Base-by-base conservation (phyloP, 2,113 vertebrate species). In the Austrofundulus limnaeus region DNA sequence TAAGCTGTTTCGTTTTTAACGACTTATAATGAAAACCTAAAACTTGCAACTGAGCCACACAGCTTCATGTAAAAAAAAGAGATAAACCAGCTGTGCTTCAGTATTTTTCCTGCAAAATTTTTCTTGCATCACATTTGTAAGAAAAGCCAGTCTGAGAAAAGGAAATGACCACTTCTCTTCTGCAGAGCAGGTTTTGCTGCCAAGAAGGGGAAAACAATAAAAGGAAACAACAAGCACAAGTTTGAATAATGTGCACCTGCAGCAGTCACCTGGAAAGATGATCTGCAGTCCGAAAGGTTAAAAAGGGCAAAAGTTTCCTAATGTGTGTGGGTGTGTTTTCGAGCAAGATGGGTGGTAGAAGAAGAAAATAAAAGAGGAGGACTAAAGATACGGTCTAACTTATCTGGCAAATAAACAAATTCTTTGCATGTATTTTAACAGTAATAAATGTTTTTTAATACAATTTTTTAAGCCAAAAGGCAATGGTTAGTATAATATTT, bases 21-120 rank as follows among this genome's bases (percentile, higher is more conserved):
- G 39, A 41, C 39, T 2, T 38, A 38, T 38, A 10, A 38, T 38
- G 7, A n/a, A n/a, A n/a, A n/a, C n/a, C n/a, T 7, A 28, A 28
- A 28, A 28, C 28, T 7, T 28, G 28, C 28, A 28, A 28, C 28
- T 3, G 28, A 7, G n/a, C n/a, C n/a, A 3, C 7, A 9, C 31
- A 34, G 31, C 31, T 34, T 34, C 31, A 34, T 34, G 31, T 41
- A 2, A 41, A 17, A 45, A 17, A n/a, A 16, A 19, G 42, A 34
- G 31, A 34, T 45, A 8, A 10, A 45, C 17, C 17, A 43, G 41
- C 41, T 43, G 41, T 10, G 51, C 17, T 62, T 61, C 34, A 78
- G 16, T 70, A 37, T 37, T 0, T n/a, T 47, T 47, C 17, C 49
- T 80, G 67, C 69, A 46, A 51, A 70, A 52, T 57, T 43, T 68